A percentile compares a stretch with the other conserved stretches of the same genome.
These are phyloP conservation scores for Trinorchestia longiramus DNA, from an alignment of 1,140 invertebrate genomes.

Conservation along the genomic window DNA sequence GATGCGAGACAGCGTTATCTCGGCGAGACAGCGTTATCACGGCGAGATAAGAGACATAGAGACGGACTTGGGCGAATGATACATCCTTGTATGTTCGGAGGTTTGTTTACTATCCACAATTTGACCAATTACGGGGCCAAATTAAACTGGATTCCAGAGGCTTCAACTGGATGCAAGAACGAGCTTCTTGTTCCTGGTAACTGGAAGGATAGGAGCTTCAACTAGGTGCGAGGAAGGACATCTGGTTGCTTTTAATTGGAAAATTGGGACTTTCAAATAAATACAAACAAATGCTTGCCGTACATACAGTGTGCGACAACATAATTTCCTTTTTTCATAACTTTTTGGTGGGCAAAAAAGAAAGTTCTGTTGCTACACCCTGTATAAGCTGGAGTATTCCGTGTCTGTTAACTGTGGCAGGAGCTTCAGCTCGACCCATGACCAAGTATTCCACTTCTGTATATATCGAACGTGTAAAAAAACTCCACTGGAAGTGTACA, in stretches of 20 bases:
- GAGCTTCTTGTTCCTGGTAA: background rate
- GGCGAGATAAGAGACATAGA: background rate
- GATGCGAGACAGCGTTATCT: slow-evolving; percentile 33
- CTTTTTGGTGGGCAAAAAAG: no score
- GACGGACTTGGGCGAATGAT: background rate
- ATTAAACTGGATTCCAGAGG: background rate
- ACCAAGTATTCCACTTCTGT: no score
- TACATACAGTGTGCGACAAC: no score
- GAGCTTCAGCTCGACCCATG: no score
- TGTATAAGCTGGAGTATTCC: no score
- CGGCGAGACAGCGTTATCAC: slow-evolving; percentile 21
- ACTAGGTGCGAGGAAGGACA: background rate
- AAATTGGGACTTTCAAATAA: no score
- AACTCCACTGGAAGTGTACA: no score
- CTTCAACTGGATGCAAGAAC: background rate
- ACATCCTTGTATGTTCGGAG: background rate
- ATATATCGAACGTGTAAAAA: no score
- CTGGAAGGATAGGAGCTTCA: background rate
- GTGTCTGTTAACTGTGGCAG: no score
- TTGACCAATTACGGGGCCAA: background rate
- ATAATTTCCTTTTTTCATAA: no score
- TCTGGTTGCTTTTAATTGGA: background rate
- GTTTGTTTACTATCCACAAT: background rate
- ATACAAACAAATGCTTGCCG: no score
- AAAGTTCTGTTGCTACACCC: no score